A percentile compares a stretch with the other conserved stretches of the same genome.
Conservation (phyloP, 2,113 vertebrate species). For the Chloebia gouldiae region DNA sequence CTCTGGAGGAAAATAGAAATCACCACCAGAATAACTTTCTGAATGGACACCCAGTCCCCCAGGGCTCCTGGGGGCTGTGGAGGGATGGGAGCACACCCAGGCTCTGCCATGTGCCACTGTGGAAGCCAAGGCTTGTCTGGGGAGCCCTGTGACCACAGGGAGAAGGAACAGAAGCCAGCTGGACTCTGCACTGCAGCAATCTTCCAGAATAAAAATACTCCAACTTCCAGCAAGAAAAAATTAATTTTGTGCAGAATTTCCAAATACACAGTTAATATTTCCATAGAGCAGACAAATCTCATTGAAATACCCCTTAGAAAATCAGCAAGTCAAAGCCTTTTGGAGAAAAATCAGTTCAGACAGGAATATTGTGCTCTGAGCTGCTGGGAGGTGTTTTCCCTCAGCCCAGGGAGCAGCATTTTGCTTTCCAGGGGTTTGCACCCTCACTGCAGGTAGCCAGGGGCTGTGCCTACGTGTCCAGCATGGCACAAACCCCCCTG, state of each 20-base stretch:
- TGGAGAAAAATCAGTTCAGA: neutral
- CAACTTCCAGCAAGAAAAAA: neutral
- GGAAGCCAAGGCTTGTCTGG: neutral
- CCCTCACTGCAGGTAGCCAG: neutral
- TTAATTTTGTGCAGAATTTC: neutral
- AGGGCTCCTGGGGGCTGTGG: accelerated
- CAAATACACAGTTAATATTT: neutral
- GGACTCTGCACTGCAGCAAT: neutral
- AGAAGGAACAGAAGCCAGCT: neutral
- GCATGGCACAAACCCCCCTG: neutral
- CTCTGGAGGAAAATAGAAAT: neutral
- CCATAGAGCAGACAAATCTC: neutral
- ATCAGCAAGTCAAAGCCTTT: neutral
- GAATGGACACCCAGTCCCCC: neutral
- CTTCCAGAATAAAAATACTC: neutral
- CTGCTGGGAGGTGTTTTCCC: neutral
- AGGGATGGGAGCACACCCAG: neutral
- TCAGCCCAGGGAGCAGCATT: neutral
- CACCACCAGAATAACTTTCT: neutral
- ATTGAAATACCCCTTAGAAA: neutral
- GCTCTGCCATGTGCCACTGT: accelerated
- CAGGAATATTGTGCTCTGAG: neutral
- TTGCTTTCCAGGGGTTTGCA: neutral
- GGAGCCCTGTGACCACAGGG: neutral
- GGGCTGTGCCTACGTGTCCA: neutral